Conservation (phyloP, 2,888 invertebrate species). For the Bembecia ichneumoniformis region DNA sequence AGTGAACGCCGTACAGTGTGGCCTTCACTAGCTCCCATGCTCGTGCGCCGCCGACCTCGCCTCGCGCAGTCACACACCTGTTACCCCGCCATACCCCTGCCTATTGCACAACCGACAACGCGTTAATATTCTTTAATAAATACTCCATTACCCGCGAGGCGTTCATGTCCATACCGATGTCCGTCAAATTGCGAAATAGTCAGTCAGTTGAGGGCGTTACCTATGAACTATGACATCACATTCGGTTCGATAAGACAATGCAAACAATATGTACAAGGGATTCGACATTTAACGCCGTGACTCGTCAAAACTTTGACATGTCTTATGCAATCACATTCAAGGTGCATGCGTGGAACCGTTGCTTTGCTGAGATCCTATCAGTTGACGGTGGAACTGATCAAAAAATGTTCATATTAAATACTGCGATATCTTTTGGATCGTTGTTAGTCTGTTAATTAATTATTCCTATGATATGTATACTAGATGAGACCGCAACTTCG, state of each 20-base stretch:
- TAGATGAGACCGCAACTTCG: no score
- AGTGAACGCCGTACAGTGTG: slow-evolving; percentile 13
- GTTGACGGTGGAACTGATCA: no score
- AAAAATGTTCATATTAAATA: no score
- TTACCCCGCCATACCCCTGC: slow-evolving; percentile 29
- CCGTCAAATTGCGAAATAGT: slow-evolving; percentile 46
- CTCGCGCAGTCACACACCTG: slow-evolving; percentile 60
- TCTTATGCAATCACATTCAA: slow-evolving; percentile 43
- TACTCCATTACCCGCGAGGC: slow-evolving; percentile 10
- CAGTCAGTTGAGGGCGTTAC: slow-evolving; percentile 36
- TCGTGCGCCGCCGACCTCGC: slow-evolving; percentile 28
- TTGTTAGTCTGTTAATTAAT: no score
- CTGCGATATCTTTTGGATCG: no score
- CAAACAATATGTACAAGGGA: slow-evolving; percentile 49
- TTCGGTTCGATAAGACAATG: slow-evolving; percentile 43
- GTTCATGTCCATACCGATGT: slow-evolving; percentile 15
- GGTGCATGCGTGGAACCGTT: slow-evolving; percentile 21
- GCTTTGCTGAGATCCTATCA: no score
- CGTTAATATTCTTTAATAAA: slow-evolving; percentile 34
- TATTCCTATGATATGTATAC: no score
- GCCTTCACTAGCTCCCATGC: slow-evolving; percentile 51
- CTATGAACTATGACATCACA: slow-evolving; percentile 60
- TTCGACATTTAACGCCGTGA: slow-evolving; percentile 55
- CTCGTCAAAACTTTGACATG: slow-evolving; percentile 45
- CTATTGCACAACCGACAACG: slow-evolving; percentile 44